Conservation (phyloP, 2,113 vertebrate genomes). For the Charina bottae region DNA sequence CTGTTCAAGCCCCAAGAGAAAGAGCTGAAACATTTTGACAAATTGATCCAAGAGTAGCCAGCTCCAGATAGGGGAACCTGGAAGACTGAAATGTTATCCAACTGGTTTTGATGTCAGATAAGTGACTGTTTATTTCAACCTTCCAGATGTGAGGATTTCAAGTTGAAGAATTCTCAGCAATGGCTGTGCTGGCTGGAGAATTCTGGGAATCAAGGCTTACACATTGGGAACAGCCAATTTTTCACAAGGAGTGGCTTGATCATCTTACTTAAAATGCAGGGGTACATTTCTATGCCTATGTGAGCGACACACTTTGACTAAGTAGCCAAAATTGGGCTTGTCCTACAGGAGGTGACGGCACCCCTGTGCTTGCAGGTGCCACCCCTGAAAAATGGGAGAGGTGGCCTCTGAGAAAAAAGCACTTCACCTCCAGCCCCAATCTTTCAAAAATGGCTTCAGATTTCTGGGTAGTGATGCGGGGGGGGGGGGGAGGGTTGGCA, state of each 20-base stretch:
- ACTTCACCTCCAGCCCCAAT: neutral
- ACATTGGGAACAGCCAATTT: neutral
- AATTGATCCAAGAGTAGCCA: neutral
- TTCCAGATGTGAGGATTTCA: neutral
- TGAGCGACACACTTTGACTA: neutral
- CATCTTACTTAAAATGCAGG: neutral
- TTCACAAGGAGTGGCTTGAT: neutral
- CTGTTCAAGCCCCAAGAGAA: neutral
- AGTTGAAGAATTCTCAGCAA: neutral
- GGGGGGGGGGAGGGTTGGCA: neutral
- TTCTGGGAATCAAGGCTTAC: neutral
- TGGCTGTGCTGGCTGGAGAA: neutral
- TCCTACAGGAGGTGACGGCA: neutral
- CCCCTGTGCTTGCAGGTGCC: neutral
- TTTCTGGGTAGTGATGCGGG: neutral
- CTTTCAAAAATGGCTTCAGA: neutral
- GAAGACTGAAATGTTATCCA: neutral
- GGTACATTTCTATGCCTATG: neutral
- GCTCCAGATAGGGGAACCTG: neutral
- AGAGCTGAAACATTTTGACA: neutral
- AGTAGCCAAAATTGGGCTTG: neutral
- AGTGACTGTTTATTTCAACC: neutral
- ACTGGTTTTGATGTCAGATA: neutral
- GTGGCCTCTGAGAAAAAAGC: neutral
- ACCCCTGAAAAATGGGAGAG: neutral